phyloP scores from a whole-genome alignment of 2,888 invertebrate genomes.

The Sarcophaga carnaria region DNA sequence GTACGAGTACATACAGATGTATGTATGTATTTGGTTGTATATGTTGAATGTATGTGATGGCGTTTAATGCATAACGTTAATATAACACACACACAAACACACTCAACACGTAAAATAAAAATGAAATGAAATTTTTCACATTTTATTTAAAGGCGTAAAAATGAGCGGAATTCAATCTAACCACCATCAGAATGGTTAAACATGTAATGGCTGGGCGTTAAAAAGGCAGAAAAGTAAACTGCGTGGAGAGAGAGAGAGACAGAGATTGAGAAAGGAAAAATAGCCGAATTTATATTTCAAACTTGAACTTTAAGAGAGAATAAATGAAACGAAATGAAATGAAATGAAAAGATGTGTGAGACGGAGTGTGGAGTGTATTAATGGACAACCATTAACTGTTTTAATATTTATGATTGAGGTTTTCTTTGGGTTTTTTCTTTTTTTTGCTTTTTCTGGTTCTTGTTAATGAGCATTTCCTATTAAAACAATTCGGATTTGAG shows the following conservation, averaged over 20 bases:
- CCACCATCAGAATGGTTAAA: constrained; percentile 21
- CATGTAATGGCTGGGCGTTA: not conserved
- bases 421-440: not conserved
- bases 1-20: not conserved
- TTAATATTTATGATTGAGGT: constrained; percentile 2
- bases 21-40: too few species aligned
- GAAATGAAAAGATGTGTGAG: not conserved
- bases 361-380: not conserved
- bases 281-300: not conserved
- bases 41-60: not conserved
- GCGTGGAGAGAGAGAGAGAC: not conserved
- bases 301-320: not conserved
- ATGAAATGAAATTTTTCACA: constrained; percentile 8
- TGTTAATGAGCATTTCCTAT: too few species aligned
- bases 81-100: not conserved
- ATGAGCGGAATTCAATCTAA: constrained; percentile 12
- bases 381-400: constrained; percentile 12
- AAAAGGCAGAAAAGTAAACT: too few species aligned
- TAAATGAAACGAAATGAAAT: not conserved
- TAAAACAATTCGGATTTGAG: too few species aligned
- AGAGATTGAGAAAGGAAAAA: not conserved
- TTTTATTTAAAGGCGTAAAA: constrained; percentile 20
- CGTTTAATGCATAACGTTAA: not conserved
- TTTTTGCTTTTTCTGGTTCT: not conserved
- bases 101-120: not conserved